phyloP scores from a whole-genome alignment of 2,113 vertebrate species.

The Phocoena phocoena region DNA sequence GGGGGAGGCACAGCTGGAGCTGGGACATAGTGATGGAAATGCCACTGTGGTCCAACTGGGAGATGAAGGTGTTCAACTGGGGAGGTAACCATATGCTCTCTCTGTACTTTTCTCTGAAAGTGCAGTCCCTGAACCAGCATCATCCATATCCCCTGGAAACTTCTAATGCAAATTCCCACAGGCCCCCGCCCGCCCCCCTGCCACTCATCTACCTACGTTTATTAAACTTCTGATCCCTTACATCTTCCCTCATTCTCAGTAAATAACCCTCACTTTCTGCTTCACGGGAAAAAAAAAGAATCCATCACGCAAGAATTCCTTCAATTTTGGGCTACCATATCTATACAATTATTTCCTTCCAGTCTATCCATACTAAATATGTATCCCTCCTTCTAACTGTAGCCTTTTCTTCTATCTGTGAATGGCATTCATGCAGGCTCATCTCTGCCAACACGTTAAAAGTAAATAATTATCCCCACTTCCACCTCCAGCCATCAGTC shows the following conservation, averaged over 20 bases:
- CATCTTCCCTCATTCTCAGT: neutral
- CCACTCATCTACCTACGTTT: neutral
- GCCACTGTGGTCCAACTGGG: neutral
- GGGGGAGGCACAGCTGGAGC: neutral
- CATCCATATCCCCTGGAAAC: neutral
- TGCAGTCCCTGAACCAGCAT: neutral
- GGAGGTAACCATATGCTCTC: neutral
- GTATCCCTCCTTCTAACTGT: neutral
- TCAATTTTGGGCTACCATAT: neutral
- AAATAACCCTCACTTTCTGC: neutral
- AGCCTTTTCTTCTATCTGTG: neutral
- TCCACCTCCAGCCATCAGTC: neutral
- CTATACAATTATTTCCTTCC: neutral
- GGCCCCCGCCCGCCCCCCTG: too few relatives aligned
- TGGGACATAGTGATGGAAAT: neutral
- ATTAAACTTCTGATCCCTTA: neutral
- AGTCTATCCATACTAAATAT: neutral
- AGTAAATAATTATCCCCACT: too few relatives aligned
- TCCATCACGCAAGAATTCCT: neutral
- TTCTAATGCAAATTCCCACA: neutral
- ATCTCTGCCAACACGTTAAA: neutral
- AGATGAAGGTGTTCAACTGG: neutral
- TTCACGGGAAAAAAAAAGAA: neutral
- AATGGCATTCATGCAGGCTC: neutral
- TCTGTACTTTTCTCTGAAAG: neutral